These are phyloP conservation scores for Tachystola acroxantha DNA, from an alignment of 2,888 invertebrate genomes.

Conservation along the genomic window DNA sequence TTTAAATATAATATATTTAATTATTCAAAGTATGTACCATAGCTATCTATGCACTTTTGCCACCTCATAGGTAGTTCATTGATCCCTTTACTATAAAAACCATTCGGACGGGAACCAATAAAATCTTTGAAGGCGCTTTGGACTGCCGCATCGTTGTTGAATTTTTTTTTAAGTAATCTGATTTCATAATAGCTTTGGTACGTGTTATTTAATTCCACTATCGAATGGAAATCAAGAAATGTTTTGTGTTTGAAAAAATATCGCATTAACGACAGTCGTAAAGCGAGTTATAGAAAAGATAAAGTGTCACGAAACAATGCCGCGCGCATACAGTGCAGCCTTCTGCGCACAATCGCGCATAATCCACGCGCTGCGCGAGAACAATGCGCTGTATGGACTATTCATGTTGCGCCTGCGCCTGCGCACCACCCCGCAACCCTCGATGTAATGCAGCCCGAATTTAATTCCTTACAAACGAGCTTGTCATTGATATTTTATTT, in stretches of 20 bases:
- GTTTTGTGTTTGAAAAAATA: conserved; percentile 33
- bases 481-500: conserved; percentile 62
- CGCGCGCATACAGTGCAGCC: conserved; percentile 10
- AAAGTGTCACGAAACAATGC: conserved; percentile 29
- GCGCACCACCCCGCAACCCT: conserved; percentile 12
- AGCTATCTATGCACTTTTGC: too few species aligned
- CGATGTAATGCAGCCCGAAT: conserved; percentile 35
- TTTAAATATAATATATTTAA: too few species aligned
- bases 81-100: too few species aligned
- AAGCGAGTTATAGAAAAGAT: conserved; percentile 36
- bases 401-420: conserved; percentile 25
- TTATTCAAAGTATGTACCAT: too few species aligned
- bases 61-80: too few species aligned
- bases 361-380: conserved; percentile 53
- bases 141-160: too few species aligned
- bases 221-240: neutral
- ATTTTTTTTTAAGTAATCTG: too few species aligned
- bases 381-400: conserved; percentile 53
- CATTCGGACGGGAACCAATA: too few species aligned
- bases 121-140: too few species aligned
- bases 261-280: conserved; percentile 43
- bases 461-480: conserved; percentile 59
- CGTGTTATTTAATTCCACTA: neutral
- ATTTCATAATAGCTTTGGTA: too few species aligned
- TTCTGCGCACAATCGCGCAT: conserved; percentile 48